Base-by-base conservation (phyloP, 2,113 vertebrate genomes). In the Sturnus vulgaris region DNA sequence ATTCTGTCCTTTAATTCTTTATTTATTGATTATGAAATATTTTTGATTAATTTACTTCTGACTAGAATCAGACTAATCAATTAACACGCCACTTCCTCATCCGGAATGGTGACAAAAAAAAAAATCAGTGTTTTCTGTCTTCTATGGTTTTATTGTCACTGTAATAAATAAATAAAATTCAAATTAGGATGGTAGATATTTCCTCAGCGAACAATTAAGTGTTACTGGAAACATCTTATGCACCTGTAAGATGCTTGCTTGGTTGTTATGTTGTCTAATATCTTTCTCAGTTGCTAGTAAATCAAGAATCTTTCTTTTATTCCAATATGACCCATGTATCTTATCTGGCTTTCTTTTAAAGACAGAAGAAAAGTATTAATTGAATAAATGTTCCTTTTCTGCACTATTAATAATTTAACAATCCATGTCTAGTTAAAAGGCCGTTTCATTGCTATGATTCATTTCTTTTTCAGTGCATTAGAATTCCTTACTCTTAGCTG, bases 391-490 rank as follows among this genome's bases (percentile, higher is more conserved):
- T 93, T 96, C 82, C 42, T 95, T 97, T 93, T 97, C 80, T 83
- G 49, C 47, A 73, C 76, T 93, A 92, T 96, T 92, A 96, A 94
- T 96, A 96, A 95, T 95, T 97, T 88, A 96, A 86, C 86, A 93
- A 93, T 92, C 81, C 46, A 86, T 28, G 76, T 97, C 88, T 96
- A 94, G 96, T 96, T 97, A 97, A 96, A 97, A 96, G 94, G 92
- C 40, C 33, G 27, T 95, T 94, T 97, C 92, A 92, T 96, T 95
- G 91, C 85, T 73, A 24, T 88, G 92, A 94, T 97, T 94, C 92
- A 94, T 95, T 92, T 90, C 30, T 97, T 88, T 90, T 81, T n/a
- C 79, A 95, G 88, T 81, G 59, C 90, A 77, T 86, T 94, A 93
- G 63, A 88, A 95, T 90, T 86, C 64, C 30, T 90, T 39, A 70